Base-by-base conservation (phyloP, 2,113 vertebrate species). In the Lampris incognitus region DNA sequence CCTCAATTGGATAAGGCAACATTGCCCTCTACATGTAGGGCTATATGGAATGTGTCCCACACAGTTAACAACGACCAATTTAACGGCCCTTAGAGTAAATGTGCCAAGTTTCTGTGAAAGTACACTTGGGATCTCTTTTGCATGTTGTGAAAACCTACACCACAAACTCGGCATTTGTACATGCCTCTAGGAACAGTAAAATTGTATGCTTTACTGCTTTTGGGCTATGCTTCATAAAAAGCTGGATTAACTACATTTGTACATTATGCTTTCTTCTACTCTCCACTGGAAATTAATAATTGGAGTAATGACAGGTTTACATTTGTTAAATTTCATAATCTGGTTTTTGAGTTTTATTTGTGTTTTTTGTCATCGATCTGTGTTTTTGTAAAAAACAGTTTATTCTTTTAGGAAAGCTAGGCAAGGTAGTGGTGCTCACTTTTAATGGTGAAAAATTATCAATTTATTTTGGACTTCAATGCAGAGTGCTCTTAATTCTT, bases 31-130 rank as follows among this genome's bases (percentile, higher is more conserved):
- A 78, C 48, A 61, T 77, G 63, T 52, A 60, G 66, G 42, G 49
- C 69, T 74, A 50, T 41, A 36, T 6, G 44, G 11, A 72, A 52
- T 7, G 50, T 38, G 41, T 44, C 61, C 54, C 57, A 76, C 57
- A 83, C 70, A 38, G 58, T 48, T 24, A 73, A 61, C 71, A 82
- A 72, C 37, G 13, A 77, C 80, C 68, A 61, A 39, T 72, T 73
- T 79, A 74, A 76, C 66, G 62, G 74, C 41, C 61, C 9, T 67
- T 37, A 4, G 5, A 44, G 60, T 75, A 70, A 6, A 49, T 66
- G 54, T 82, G 78, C 81, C 81, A 88, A 73, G 38, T 84, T 69
- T 57, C 46, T 61, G 51, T 74, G 24, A 58, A 66, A 70, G 76
- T 70, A 55, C 63, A 56, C 13, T 41, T 24, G 9, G 55, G 7